Base-by-base conservation (phyloP, 2,888 invertebrate species). In the Vanessa cardui region DNA sequence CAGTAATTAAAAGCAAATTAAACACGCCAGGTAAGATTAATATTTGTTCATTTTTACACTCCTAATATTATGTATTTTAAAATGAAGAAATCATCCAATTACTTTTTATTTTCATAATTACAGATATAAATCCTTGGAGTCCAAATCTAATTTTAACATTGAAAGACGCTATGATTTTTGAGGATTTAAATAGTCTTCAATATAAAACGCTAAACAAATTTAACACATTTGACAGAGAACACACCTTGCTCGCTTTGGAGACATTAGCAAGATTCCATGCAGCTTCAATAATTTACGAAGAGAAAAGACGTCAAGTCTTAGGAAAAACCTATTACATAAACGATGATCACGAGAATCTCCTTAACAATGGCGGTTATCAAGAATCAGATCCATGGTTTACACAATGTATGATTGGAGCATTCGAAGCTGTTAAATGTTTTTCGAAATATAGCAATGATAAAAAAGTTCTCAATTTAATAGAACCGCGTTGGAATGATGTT, bases 211-310 rank as follows among this genome's bases (percentile, higher is more conserved):
- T 80, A 44, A 78, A 88, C 72, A 90, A 87, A 80, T 84, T 88
- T 58, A 73, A 82, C 31, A 81, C 85, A 61, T 91, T 94, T 58
- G 93, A 94, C 70, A 78, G 87, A 62, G 80, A 84, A 1, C 94
- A 94, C 72, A 93, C 90, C 15, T 75, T 88, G 44, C 82, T 86
- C 74, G 92, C 93, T 45, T 78, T 94, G 59, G 81, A 83, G 66
- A 85, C 92, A 3, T 74, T 94, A 58, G 91, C 93, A 1, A 85
- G 87, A 71, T 90, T 94, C 72, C 94, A 94, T 71, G 90, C 93
- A 0, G 83, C 90, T n/a, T 85, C 92, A 3, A 84, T 94, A n/a
- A 85, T 94, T 68, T 93, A 83, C 72, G 94, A 94, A 80, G 88
- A 93, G 70, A 82, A 80, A 18, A 89, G 73, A 79, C 87, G 77